These are phyloP conservation scores for Teleogryllus occipitalis DNA, from an alignment of 1,140 invertebrate genomes.

Conservation along the genomic window DNA sequence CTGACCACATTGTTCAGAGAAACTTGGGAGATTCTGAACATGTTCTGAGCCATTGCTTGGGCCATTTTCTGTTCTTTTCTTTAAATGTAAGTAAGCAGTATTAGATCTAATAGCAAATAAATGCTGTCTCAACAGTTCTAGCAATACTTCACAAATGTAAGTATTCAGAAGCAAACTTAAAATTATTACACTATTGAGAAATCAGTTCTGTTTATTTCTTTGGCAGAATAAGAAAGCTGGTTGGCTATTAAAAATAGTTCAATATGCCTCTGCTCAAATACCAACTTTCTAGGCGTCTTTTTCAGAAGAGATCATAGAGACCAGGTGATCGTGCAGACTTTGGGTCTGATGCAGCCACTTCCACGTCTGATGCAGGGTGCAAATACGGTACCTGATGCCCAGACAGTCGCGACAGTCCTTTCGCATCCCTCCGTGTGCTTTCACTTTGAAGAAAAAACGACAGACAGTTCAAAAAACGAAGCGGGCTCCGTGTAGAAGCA, in stretches of 20 bases:
- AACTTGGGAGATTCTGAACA: neutral
- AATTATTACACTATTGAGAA: neutral
- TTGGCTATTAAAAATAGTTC: neutral
- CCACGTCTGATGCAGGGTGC: conserved; percentile 77
- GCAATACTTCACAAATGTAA: neutral
- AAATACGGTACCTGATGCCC: conserved; percentile 74
- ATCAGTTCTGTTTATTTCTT: neutral
- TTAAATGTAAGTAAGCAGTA: neutral
- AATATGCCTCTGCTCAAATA: neutral
- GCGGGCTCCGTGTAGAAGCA: neutral
- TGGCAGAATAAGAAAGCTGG: neutral
- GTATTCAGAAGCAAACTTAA: neutral
- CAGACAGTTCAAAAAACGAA: neutral
- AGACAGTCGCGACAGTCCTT: conserved; percentile 72
- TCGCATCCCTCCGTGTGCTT: conserved; percentile 68
- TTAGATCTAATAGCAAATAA: neutral
- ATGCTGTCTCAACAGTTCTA: neutral
- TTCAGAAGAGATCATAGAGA: conserved; percentile 64
- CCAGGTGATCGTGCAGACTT: conserved; percentile 74
- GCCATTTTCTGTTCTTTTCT: conserved; percentile 9
- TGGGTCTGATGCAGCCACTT: conserved; percentile 88
- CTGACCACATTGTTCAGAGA: neutral
- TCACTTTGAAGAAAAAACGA: conserved; percentile 39
- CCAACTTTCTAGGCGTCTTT: conserved; percentile 40
- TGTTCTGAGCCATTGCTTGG: neutral